These are phyloP conservation scores for Cacoxenus indagator DNA, from an alignment of 2,888 invertebrate genomes.

Conservation along the genomic window DNA sequence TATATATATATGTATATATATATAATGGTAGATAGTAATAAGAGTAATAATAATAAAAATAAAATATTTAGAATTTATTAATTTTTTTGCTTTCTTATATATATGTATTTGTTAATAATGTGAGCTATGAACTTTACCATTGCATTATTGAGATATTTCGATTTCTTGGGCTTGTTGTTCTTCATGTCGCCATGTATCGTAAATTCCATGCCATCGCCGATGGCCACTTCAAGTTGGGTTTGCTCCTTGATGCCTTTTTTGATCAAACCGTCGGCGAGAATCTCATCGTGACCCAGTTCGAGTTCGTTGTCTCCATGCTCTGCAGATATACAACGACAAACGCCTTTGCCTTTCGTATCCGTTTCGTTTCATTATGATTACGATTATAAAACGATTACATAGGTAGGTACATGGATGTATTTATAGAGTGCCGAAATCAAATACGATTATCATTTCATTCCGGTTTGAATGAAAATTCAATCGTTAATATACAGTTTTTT, in stretches of 20 bases:
- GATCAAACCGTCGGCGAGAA: conserved; percentile 86
- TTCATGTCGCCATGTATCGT: conserved; percentile 91
- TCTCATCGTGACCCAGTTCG: conserved; percentile 77
- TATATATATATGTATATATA: no score
- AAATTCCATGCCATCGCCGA: conserved; percentile 94
- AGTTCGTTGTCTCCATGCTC: conserved; percentile 77
- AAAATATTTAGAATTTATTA: conserved; percentile 16
- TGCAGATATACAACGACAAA: conserved; percentile 79
- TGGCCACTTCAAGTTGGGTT: conserved; percentile 91
- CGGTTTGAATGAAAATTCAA: background rate
- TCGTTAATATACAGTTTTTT: background rate
- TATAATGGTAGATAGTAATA: background rate
- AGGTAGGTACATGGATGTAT: conserved; percentile 12
- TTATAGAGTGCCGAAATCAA: background rate
- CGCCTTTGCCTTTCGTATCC: conserved; percentile 72
- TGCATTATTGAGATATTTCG: conserved; percentile 85
- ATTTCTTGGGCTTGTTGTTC: conserved; percentile 85
- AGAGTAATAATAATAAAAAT: background rate
- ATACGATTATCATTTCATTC: background rate
- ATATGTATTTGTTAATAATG: conserved; percentile 40
- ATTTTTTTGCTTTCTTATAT: background rate
- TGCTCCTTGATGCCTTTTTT: conserved; percentile 90
- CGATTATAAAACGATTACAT: conserved; percentile 40
- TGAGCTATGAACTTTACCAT: conserved; percentile 72
- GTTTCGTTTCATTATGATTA: conserved; percentile 46